These are phyloP conservation scores for Echinometra lucunter DNA, from an alignment of 53 echinoderm and acorn worm genomes.

Conservation along the genomic window DNA sequence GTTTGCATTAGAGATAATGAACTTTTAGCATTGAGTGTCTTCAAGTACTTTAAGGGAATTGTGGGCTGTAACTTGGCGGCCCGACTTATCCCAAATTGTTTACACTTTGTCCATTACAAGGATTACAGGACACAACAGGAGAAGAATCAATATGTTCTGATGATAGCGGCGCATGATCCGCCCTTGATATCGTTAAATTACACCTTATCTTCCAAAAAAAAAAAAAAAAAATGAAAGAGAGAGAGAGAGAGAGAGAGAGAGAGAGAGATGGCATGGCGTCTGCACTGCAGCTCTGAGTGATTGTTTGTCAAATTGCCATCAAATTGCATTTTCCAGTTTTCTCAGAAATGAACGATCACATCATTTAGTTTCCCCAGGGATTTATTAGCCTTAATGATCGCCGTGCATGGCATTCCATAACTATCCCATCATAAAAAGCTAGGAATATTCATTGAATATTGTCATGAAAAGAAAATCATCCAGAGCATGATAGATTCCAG, in stretches of 20 bases:
- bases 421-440: background rate
- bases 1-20: background rate
- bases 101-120: constrained; percentile 28
- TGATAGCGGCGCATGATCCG: background rate
- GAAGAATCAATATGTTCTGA: constrained; percentile 39
- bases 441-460: background rate
- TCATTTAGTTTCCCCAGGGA: background rate
- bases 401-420: background rate
- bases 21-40: constrained; percentile 31
- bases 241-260: background rate
- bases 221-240: background rate
- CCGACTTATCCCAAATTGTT: constrained; percentile 21
- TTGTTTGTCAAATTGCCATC: constrained; percentile 13
- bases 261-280: background rate
- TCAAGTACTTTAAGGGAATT: background rate
- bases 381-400: background rate
- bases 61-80: constrained; percentile 8
- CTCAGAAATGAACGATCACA: background rate
- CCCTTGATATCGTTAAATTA: background rate
- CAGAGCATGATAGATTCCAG: background rate
- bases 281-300: background rate
- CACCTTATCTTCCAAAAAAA: background rate
- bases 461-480: background rate
- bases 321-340: background rate
- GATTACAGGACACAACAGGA: constrained; percentile 33